phyloP scores from a whole-genome alignment of 1,140 invertebrate species.

The Hyposmocoma kahamanoa region DNA sequence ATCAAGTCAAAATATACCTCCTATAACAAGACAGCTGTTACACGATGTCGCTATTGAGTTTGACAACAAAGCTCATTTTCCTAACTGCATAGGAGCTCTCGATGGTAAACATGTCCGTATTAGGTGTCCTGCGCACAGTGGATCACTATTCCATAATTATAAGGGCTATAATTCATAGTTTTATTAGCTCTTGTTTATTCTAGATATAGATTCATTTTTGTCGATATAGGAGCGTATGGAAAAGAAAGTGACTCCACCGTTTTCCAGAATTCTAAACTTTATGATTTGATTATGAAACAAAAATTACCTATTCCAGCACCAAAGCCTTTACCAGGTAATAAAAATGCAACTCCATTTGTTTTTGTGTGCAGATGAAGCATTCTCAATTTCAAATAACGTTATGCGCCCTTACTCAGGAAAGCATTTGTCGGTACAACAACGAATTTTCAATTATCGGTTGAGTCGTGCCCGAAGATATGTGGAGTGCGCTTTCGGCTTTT shows the following conservation, averaged over 20 bases:
- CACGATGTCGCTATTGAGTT: too few relatives aligned
- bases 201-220: conserved; percentile 31
- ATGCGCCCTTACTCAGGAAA: conserved; percentile 56
- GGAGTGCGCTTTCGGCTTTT: too few relatives aligned
- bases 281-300: conserved; percentile 20
- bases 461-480: too few relatives aligned
- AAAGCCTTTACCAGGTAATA: conserved; percentile 20
- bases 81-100: too few relatives aligned
- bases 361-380: conserved; percentile 66
- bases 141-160: conserved; percentile 48
- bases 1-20: too few relatives aligned
- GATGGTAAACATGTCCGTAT: conserved; percentile 29
- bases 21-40: too few relatives aligned
- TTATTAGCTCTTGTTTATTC: conserved; percentile 48
- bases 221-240: conserved; percentile 45
- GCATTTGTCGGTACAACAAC: conserved; percentile 29
- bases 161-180: conserved; percentile 61
- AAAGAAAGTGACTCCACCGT: conserved; percentile 35
- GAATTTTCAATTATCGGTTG: too few relatives aligned
- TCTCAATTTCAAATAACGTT: conserved; percentile 51
- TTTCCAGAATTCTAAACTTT: conserved; percentile 33
- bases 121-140: conserved; percentile 26
- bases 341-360: conserved; percentile 28
- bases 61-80: too few relatives aligned
- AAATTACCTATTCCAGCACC: conserved; percentile 27